phyloP scores from a whole-genome alignment of 1,140 invertebrate species.

The Tetragonula clypearis region DNA sequence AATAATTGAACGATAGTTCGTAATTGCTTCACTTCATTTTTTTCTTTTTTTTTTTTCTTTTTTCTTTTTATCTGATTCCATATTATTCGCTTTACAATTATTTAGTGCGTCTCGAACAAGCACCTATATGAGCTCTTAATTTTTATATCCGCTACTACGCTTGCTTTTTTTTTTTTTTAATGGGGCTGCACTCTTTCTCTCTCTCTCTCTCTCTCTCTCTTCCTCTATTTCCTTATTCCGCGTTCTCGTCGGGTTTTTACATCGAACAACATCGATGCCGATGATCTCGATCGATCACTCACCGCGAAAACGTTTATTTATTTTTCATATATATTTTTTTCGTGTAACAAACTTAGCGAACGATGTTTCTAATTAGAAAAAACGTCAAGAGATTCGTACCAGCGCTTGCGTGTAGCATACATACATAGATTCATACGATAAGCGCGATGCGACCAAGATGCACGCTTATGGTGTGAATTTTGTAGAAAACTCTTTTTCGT shows the following conservation, averaged over 20 bases:
- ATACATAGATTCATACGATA: constrained; percentile 68
- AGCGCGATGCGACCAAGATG: constrained; percentile 52
- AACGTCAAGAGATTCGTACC: constrained; percentile 60
- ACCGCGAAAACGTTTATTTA: constrained; percentile 6
- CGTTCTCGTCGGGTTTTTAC: constrained; percentile 5
- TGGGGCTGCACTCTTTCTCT: neutral
- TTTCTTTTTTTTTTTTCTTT: neutral
- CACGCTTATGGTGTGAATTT: constrained; percentile 65
- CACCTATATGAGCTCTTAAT: constrained; percentile 43
- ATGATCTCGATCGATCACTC: neutral
- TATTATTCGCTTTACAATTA: constrained; percentile 45
- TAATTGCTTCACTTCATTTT: constrained; percentile 35
- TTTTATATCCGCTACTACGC: constrained; percentile 43
- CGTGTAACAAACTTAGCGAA: constrained; percentile 52
- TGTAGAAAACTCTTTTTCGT: constrained; percentile 72
- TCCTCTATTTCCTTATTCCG: neutral
- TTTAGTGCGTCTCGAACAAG: constrained; percentile 43
- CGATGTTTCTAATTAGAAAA: constrained; percentile 54
- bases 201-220: neutral
- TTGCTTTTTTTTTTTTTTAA: constrained; percentile 32
- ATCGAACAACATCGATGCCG: neutral
- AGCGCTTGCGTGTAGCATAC: constrained; percentile 61
- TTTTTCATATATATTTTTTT: neutral
- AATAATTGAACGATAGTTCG: constrained; percentile 47
- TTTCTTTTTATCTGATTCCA: constrained; percentile 22